Evolutionary conservation across 2,888 invertebrate species (phyloP), one percentile per base, ranked within the genome.

Genomic region (Drosophila macrospina): DNA sequence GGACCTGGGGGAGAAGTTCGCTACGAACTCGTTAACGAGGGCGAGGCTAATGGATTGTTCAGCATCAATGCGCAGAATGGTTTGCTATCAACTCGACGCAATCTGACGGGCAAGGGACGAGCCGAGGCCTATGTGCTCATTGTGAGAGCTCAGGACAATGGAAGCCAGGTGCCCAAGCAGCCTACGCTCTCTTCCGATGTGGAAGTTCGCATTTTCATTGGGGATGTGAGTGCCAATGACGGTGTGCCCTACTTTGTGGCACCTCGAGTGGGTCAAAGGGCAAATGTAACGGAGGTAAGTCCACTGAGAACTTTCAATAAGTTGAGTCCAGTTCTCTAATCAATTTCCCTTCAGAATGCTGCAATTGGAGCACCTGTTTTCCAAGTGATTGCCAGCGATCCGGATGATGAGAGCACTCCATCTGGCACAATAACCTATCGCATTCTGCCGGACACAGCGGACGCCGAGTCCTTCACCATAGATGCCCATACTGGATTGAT

Each of bases 161-260:
- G 96, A 0, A 92, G 92, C 41, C 94, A 94, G 48, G 82, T 93
- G 26, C 88, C 89, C 4, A 92, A 92, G 34, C 92, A 92, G 51
- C 78, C 86, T 8, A 94, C 93, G 0, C 92, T 95, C 5, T 93
- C 93, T 44, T 93, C 94, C 0, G 95, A 95, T 69, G 94, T 95
- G 0, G 93, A 93, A 5, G 91, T 96, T 0, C 93, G 93, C 0
- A 89, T 97, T 3, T 95, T 95, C 75, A 95, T 97, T 37, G 96
- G 96, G 0, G 96, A 97, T 80, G 96, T 96, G 0, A 96, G 96
- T 51, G 95, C 95, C 63, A 96, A 96, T 82, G 96, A 96, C 89
- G 96, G 96, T 0, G 95, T 96, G 1, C 96, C 96, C 0, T 93
- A 94, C 24, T 96, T 96, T 83, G 94, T 96, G 13, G 93, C 95